Conservation (phyloP, 2,888 invertebrate species). For the Pasiphila rectangulata region DNA sequence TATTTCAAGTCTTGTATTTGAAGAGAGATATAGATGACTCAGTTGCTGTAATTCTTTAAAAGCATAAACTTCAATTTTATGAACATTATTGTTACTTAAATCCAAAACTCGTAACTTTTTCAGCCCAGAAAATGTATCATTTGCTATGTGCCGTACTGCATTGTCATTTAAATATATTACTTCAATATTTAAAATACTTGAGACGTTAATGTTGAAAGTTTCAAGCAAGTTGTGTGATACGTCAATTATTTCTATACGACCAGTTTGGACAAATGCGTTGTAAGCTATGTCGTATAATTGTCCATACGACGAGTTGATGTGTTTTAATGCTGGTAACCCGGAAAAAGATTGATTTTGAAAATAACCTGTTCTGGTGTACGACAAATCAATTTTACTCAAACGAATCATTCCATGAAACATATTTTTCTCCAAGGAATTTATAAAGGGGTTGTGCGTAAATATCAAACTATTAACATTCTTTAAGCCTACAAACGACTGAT, state of each 20-base stretch:
- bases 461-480: slow-evolving; percentile 11
- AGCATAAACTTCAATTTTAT: slow-evolving; percentile 16
- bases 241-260: slow-evolving; percentile 23
- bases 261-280: slow-evolving; percentile 25
- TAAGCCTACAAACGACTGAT: slow-evolving; percentile 13
- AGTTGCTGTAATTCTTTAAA: slow-evolving; percentile 17
- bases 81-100: slow-evolving; percentile 28
- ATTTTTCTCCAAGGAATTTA: slow-evolving; percentile 16
- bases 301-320: slow-evolving; percentile 28
- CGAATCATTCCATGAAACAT: slow-evolving; percentile 18
- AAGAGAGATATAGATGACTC: slow-evolving; percentile 27
- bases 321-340: slow-evolving; percentile 13
- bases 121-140: slow-evolving; percentile 26
- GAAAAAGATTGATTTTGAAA: slow-evolving; percentile 27
- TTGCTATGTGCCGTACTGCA: slow-evolving; percentile 22
- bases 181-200: slow-evolving; percentile 22
- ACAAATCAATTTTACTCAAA: slow-evolving; percentile 20
- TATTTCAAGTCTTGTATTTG: slow-evolving; percentile 22
- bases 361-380: slow-evolving; percentile 10
- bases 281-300: slow-evolving; percentile 25
- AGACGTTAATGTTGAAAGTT: slow-evolving; percentile 24
- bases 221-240: slow-evolving; percentile 30
- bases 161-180: slow-evolving; percentile 31
- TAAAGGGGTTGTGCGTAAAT: slow-evolving; percentile 16
- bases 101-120: slow-evolving; percentile 20